Base-by-base conservation (phyloP, 1,140 invertebrate species). In the Hyposmocoma kahamanoa region DNA sequence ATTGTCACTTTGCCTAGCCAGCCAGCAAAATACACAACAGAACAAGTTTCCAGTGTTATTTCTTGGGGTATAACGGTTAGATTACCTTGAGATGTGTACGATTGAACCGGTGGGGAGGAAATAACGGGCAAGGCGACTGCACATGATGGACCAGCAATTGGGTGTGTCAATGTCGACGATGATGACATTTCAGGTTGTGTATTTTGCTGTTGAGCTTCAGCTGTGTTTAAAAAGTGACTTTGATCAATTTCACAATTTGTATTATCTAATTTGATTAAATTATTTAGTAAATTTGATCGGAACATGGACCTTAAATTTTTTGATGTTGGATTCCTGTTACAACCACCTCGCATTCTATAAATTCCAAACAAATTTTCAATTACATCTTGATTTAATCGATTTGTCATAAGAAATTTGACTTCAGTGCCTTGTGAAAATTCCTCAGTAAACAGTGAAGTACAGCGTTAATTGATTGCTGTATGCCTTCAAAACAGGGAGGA, bases 301-400 rank as follows among this genome's bases (percentile, higher is more conserved):
- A 62, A 62, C n/a, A 56, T 53, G 6, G 54, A 47, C 22, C 55
- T 43, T 26, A 63, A 48, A 13, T 36, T 24, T 48, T 41, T 55
- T 19, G 48, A 3, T 36, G 48, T 39, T 9, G 57, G 56, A 42
- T 62, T 59, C 36, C 43, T 58, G 22, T 43, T 52, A 28, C 51
- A 48, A 13, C 64, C 61, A 24, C 54, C 48, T 46, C 42, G 46
- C 8, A 47, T 22, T 32, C 58, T 36, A 34, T 52, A 51, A 17
- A 59, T 49, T 11, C 47, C 49, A 53, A 64, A 64, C 9, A 49
- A 50, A 56, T 67, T 67, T 56, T 67, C 64, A 28, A 67, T 42
- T 9, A 47, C 32, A 52, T 67, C 61, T 52, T 67, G 64, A 30
- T 66, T 53, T 44, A 47, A 24, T 58, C 57, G 11, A 55, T 30